Base-by-base conservation (phyloP, 1,140 invertebrate species). In the Brachionus plicatilis region DNA sequence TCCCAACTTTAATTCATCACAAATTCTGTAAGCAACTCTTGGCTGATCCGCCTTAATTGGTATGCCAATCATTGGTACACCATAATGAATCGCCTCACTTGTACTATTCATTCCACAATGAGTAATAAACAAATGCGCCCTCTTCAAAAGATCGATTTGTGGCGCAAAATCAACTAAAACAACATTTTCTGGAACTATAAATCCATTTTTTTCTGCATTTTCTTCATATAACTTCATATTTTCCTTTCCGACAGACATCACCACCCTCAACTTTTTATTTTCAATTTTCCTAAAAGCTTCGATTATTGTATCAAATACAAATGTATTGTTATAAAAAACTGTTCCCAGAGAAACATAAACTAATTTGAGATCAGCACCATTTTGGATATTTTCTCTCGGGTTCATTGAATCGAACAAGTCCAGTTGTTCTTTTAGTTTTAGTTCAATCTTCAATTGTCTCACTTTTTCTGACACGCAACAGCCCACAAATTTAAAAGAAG, bases 71-170 rank as follows among this genome's bases (percentile, higher is more conserved):
- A 82, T 60, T 12, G 79, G 79, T 24, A 82, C 79, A 41, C 79
- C 79, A 68, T 60, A 82, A 82, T 82, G 53, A 12, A 82, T 37
- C 4, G 79, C 53, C 11, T 82, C 79, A 45, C 79, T 82, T 12
- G 60, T 56, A 17, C 53, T 65, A 33, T 82, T 82, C 79, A 82
- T 82, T 60, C 79, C 79, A 68, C 53, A 60, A 60, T 82, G 79
- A n/a, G 79, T 82, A 33, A 82, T 82, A 60, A 82, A 82, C 43
- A 82, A 12, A 68, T 27, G 11, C 14, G 79, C 47, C 37, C 79
- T 37, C 60, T 82, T 20, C 12, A 82, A 47, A 29, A 82, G 20
- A 11, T 82, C 50, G 3, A 82, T 68, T 17, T 82, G 79, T 14
- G 79, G 79, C 3, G 79, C 60, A 45, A 43, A 45, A 8, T 9